These are phyloP conservation scores for Pseudomyrmex cubaensis DNA, from an alignment of 1,140 invertebrate genomes.

Conservation along the genomic window DNA sequence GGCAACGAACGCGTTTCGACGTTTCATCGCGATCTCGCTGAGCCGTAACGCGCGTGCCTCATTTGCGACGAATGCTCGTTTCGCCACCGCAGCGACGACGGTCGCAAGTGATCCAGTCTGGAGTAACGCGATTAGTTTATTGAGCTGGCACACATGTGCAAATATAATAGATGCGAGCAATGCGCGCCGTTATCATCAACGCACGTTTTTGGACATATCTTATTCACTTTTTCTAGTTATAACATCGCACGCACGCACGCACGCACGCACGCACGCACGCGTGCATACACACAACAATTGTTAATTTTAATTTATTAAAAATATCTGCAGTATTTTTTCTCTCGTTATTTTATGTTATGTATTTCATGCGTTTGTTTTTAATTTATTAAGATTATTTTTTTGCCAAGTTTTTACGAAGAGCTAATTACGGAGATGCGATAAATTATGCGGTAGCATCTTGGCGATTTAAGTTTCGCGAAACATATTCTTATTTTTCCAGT, in stretches of 20 bases:
- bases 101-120: conserved; percentile 14
- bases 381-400: conserved; percentile 1
- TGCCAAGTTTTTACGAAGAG: not conserved
- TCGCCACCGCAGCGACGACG: conserved; percentile 1
- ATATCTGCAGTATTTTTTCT: not conserved
- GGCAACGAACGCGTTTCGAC: conserved; percentile 1
- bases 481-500: conserved; percentile 41
- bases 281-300: too few relatives aligned
- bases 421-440: not conserved
- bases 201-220: conserved; percentile 9
- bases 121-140: conserved; percentile 35
- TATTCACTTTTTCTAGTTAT: too few relatives aligned
- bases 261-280: too few relatives aligned
- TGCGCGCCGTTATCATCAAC: not conserved
- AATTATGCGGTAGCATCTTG: not conserved
- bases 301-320: too few relatives aligned
- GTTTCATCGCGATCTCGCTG: conserved; percentile 18
- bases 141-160: not conserved
- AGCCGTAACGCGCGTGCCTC: conserved; percentile 35
- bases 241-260: too few relatives aligned
- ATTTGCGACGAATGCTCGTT: conserved; percentile 44
- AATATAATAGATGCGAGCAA: conserved; percentile 5
- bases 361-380: not conserved
- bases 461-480: conserved; percentile 15
- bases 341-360: too few relatives aligned